Evolutionary conservation across 2,888 invertebrate genomes (phyloP).

Genomic region (Mimachlamys varia): DNA sequence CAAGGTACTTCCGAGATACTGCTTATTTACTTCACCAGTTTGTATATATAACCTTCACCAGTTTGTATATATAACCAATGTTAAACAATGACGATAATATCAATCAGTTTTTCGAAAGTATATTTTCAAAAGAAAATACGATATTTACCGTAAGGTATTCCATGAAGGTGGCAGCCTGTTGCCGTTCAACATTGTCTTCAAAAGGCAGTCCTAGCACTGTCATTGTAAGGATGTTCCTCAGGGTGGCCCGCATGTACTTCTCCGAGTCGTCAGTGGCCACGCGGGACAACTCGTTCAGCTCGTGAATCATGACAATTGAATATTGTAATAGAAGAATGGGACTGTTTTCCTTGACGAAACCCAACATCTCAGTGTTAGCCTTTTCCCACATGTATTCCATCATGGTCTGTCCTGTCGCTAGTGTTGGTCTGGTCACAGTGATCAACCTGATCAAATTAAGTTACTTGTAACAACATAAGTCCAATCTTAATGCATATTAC

Average conservation of each 20-base stretch:
- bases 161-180: conserved; percentile 66
- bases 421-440: conserved; percentile 48
- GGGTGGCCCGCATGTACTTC: conserved; percentile 54
- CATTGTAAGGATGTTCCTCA: conserved; percentile 64
- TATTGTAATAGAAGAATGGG: conserved; percentile 68
- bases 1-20: too few relatives aligned
- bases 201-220: conserved; percentile 61
- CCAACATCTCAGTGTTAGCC: conserved; percentile 55
- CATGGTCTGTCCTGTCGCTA: conserved; percentile 45
- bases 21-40: too few relatives aligned
- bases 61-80: not conserved
- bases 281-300: conserved; percentile 67
- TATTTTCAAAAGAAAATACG: too few relatives aligned
- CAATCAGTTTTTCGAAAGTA: too few relatives aligned
- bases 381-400: conserved; percentile 59
- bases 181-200: conserved; percentile 58
- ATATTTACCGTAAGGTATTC: conserved; percentile 65
- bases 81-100: not conserved
- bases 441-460: too few relatives aligned
- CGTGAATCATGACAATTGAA: conserved; percentile 61
- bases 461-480: conserved; percentile 40
- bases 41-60: not conserved
- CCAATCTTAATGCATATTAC: too few relatives aligned
- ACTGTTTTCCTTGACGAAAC: conserved; percentile 64
- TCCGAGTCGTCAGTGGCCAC: conserved; percentile 43